Percentiles rank a stretch among this genome's conserved stretches.
These are phyloP conservation scores for Lanistes nyassanus DNA, from an alignment of 1,140 invertebrate genomes.

Conservation along the genomic window DNA sequence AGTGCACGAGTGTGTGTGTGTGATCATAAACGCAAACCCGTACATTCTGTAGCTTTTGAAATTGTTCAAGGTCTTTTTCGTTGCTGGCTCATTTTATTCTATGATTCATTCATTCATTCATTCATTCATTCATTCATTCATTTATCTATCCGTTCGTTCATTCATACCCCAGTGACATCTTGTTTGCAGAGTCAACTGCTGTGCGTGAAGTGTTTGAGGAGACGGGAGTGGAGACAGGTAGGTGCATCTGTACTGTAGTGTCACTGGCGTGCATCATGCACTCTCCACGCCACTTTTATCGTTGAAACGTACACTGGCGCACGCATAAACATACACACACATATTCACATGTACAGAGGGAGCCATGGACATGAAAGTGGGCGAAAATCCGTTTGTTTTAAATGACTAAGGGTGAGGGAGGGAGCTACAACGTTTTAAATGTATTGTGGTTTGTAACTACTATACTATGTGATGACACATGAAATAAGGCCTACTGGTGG, in stretches of 20 bases:
- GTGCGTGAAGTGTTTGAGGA: constrained; percentile 90
- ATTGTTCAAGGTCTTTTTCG: no score
- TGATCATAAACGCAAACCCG: no score
- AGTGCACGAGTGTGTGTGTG: no score
- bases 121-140: neutral
- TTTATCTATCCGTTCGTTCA: neutral
- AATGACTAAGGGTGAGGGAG: neutral
- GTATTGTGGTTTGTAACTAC: no score
- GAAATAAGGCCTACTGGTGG: no score
- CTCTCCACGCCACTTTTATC: neutral
- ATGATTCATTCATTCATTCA: no score
- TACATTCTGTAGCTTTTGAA: no score
- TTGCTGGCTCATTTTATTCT: no score
- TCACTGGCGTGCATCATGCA: neutral
- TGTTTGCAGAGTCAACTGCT: constrained; percentile 73
- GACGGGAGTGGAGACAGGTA: constrained; percentile 79
- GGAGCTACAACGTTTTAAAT: no score
- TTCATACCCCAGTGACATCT: neutral
- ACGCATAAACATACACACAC: constrained; percentile 18
- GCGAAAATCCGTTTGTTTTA: neutral
- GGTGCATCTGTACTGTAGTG: constrained; percentile 23
- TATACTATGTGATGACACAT: no score
- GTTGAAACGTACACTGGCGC: constrained; percentile 1
- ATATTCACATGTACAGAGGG: neutral
- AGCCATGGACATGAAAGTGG: no score